Base-by-base conservation (phyloP, 2,113 vertebrate species). In the Pholis gunnellus region DNA sequence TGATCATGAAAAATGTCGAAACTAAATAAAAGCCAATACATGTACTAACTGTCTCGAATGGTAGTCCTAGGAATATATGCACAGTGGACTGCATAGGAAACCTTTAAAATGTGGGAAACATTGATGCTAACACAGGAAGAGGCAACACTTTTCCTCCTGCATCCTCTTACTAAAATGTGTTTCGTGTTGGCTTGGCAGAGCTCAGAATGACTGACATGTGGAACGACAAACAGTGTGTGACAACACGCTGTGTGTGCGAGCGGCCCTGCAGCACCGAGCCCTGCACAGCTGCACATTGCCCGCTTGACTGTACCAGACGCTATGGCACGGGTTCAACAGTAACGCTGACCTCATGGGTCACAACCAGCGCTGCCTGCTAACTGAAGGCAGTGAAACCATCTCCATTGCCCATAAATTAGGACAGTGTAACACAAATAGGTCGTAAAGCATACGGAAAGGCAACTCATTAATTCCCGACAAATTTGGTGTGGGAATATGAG, bases 221-320 rank as follows among this genome's bases (percentile, higher is more conserved):
- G 89, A 89, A 90, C 83, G 92, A 91, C 92, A 93, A 94, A 93
- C 89, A 87, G 80, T 77, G 84, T 92, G 90, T 92, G 90, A 92
- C 90, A 90, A 71, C 79, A 85, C 75, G 48, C 40, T 87, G 82
- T 65, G 52, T 64, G 60, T 13, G 15, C 9, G 20, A 52, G 50
- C 50, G 48, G 75, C 52, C 46, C 72, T 79, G 68, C 74, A 78
- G 69, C 29, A 48, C 59, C 71, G 57, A 75, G 71, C 65, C 52
- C 77, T 68, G 83, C 87, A 89, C 89, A 93, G 92, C 91, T 93
- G 89, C 90, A 75, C 78, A 75, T 71, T 73, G 91, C 79, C 78
- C 22, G 64, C 72, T 79, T 29, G 79, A 81, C 78, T 78, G 85
- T 87, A 89, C 85, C 88, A 93, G 93, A 91, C 87, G 8, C 72